Evolutionary conservation across 2,113 vertebrate genomes (phyloP).

Genomic region (Gavia stellata): DNA sequence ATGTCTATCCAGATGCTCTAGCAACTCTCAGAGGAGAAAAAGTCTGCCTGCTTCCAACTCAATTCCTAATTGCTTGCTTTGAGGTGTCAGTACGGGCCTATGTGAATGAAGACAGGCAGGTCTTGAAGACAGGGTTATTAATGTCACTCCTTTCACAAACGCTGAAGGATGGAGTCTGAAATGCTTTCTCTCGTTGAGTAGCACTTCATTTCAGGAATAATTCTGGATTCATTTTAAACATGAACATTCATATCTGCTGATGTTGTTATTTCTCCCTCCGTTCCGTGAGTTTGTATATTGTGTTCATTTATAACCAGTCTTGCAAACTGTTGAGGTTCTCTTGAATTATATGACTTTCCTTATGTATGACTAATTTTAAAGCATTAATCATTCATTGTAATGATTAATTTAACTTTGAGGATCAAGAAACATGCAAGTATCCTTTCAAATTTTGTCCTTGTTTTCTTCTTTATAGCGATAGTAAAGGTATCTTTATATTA

Average conservation of each 20-base stretch:
- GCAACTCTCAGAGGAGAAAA: background rate
- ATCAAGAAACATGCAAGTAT: background rate
- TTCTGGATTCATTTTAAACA: background rate
- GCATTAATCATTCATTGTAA: background rate
- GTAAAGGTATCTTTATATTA: background rate
- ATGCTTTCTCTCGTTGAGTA: background rate
- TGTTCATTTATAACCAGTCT: background rate
- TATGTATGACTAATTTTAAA: background rate
- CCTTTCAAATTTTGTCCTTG: background rate
- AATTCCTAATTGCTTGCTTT: background rate
- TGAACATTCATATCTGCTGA: background rate
- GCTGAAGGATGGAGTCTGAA: background rate
- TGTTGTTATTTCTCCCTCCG: background rate
- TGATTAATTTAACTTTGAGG: background rate
- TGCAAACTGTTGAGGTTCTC: background rate
- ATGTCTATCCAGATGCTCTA: conserved; percentile 3
- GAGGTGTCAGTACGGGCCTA: background rate
- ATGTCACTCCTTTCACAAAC: background rate
- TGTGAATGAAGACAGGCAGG: background rate
- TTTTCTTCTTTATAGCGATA: background rate
- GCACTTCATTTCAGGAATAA: background rate
- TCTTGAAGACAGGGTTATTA: background rate
- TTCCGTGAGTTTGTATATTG: background rate
- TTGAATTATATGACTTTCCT: background rate
- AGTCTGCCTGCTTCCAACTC: background rate